Evolutionary conservation across 2,113 vertebrate genomes (phyloP).

Genomic region (Sinocyclocheilus anophthalmus): DNA sequence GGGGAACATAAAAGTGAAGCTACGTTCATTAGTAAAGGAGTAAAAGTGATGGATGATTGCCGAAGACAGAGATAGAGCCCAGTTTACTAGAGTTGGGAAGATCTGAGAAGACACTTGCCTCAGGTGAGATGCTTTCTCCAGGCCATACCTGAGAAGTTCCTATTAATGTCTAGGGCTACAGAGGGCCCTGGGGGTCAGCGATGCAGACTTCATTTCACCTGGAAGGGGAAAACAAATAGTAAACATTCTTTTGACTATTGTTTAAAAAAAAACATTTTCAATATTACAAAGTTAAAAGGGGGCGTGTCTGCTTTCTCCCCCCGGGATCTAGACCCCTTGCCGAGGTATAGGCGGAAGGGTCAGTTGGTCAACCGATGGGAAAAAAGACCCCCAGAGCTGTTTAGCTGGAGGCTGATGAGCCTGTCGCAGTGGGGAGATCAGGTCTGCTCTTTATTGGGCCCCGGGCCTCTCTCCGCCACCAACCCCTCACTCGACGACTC

Average conservation of each 20-base stretch:
- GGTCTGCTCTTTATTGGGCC: constrained; percentile 62
- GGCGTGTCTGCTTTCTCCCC: constrained; percentile 11
- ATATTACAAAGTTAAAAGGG: not conserved
- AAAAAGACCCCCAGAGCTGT: constrained; percentile 63
- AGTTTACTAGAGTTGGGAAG: constrained; percentile 39
- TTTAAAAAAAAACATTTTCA: not conserved
- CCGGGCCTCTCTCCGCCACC: constrained; percentile 42
- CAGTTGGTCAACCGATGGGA: constrained; percentile 47
- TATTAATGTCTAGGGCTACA: not conserved
- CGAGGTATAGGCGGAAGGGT: constrained; percentile 5
- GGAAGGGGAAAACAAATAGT: not conserved
- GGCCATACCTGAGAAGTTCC: constrained; percentile 49
- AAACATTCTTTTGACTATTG: not conserved
- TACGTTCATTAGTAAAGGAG: constrained; percentile 27
- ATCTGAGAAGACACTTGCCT: constrained; percentile 47
- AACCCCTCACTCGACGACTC: constrained; percentile 62
- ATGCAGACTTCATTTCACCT: not conserved
- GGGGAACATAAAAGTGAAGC: constrained; percentile 39
- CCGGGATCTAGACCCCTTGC: not conserved
- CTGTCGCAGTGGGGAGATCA: constrained; percentile 69
- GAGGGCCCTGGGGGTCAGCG: not conserved
- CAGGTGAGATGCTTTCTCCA: constrained; percentile 58
- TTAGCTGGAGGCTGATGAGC: constrained; percentile 65
- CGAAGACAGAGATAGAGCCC: constrained; percentile 23
- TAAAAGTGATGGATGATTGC: constrained; percentile 49